phyloP scores from a whole-genome alignment of 2,888 invertebrate genomes.

The Diaphora mendica region DNA sequence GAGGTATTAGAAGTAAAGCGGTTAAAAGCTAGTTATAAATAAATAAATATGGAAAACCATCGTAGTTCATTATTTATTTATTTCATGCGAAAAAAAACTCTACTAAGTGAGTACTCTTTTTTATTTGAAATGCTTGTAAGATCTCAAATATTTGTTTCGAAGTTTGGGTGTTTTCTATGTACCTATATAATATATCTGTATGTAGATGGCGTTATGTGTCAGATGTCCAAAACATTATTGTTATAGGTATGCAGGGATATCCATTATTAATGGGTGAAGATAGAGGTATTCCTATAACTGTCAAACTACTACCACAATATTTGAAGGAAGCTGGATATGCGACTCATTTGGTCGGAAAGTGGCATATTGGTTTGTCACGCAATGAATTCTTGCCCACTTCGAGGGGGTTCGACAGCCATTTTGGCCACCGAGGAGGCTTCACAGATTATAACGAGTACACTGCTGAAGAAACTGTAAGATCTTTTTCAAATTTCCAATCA shows the following conservation, averaged over 20 bases:
- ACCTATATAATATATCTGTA: no score
- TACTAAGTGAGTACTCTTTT: no score
- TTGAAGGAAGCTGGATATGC: conserved; percentile 89
- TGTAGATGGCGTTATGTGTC: no score
- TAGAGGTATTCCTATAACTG: conserved; percentile 75
- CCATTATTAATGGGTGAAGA: conserved; percentile 78
- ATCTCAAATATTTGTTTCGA: no score
- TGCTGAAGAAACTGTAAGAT: conserved; percentile 66
- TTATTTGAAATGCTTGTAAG: no score
- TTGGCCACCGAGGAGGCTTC: conserved; percentile 94
- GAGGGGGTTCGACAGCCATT: conserved; percentile 93
- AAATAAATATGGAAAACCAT: no score
- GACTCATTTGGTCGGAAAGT: conserved; percentile 93
- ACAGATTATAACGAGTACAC: conserved; percentile 91
- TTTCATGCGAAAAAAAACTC: no score
- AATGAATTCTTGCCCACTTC: conserved; percentile 88
- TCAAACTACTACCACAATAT: conserved; percentile 87
- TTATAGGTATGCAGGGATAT: conserved; percentile 78
- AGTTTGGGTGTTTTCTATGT: no score
- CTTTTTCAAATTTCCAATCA: neutral
- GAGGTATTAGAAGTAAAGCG: no score
- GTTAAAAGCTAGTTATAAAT: no score
- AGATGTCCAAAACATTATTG: no score
- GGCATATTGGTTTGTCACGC: conserved; percentile 88
- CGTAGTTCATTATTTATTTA: no score